These are phyloP conservation scores for Gymnothorax reevesii DNA, from an alignment of 2,797 vertebrate genomes.

Conservation along the genomic window DNA sequence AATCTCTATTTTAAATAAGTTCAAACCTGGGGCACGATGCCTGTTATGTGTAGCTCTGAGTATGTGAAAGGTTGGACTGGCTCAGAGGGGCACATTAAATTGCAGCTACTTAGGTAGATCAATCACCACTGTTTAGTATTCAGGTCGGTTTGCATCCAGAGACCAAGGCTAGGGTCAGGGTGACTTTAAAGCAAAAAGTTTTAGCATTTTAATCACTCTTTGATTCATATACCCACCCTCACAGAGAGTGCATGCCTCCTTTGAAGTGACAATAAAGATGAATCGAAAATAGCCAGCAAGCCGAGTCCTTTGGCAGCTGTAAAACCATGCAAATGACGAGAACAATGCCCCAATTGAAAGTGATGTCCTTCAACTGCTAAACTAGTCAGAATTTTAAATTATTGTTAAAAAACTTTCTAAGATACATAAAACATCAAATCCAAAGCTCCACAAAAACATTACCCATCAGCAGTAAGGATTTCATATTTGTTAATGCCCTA, in stretches of 20 bases:
- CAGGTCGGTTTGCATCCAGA: conserved; percentile 47
- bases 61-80: conserved; percentile 32
- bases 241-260: conserved; percentile 27
- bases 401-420: background rate
- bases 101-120: conserved; percentile 69
- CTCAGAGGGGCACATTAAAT: conserved; percentile 62
- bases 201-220: conserved; percentile 71
- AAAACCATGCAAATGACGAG: conserved; percentile 31
- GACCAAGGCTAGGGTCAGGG: conserved; percentile 60
- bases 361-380: conserved; percentile 47
- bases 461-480: background rate
- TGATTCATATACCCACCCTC: conserved; percentile 54
- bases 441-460: background rate
- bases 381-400: background rate
- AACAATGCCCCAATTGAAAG: conserved; percentile 38
- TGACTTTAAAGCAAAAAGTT: conserved; percentile 65
- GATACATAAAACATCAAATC: background rate
- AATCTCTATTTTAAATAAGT: background rate
- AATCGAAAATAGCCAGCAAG: background rate
- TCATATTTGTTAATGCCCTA: background rate
- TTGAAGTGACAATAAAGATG: conserved; percentile 35
- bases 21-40: conserved; percentile 26
- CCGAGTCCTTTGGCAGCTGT: background rate
- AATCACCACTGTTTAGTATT: conserved; percentile 69
- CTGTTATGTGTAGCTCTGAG: conserved; percentile 38